Evolutionary conservation across 1,140 invertebrate species (phyloP), one percentile per base, ranked within the genome.

Genomic region (Brachionus plicatilis): DNA sequence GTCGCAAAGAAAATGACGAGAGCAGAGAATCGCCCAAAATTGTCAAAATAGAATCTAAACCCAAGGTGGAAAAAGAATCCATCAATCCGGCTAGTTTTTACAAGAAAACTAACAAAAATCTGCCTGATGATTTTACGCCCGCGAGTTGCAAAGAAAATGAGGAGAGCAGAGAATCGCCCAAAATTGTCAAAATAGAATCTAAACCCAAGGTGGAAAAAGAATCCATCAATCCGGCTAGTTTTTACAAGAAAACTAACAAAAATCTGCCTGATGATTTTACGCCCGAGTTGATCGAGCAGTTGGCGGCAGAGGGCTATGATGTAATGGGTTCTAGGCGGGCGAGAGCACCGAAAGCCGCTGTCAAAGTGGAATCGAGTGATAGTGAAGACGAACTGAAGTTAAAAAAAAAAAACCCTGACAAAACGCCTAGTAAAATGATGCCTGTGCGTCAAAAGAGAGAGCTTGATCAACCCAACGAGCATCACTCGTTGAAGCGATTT

Each of bases 71-170:
- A 65, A 27, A 45, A 43, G 60, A 82, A 47, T 6, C 29, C n/a
- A 20, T 65, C 27, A 47, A 47, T 14, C 9, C 70, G 12, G 17
- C 12, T 41, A 24, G 41, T 8, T 37, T 47, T 65, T 53, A 82
- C n/a, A 29, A 33, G 17, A 82, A 82, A 68, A 9, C 33, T 9
- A 43, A 37, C 2, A 33, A 65, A 45, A 12, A 53, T 50, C 29
- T 83, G 17, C 82, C 82, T 27, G 60, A 68, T 72, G 82, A 70
- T 41, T 83, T n/a, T n/a, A n/a, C n/a, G n/a, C n/a, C n/a, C n/a
- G n/a, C n/a, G 29, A 33, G 0, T 4, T 12, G 1, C 14, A 47
- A 47, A 14, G 12, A 5, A 70, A 41, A 33, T 37, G 37, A 24
- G 1, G n/a, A 11, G 12, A 70, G 9, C n/a, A 70, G 7, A 5